A percentile compares a stretch with the other conserved stretches of the same genome.
Conservation (phyloP, 2,113 vertebrate genomes). For the Calypte anna region DNA sequence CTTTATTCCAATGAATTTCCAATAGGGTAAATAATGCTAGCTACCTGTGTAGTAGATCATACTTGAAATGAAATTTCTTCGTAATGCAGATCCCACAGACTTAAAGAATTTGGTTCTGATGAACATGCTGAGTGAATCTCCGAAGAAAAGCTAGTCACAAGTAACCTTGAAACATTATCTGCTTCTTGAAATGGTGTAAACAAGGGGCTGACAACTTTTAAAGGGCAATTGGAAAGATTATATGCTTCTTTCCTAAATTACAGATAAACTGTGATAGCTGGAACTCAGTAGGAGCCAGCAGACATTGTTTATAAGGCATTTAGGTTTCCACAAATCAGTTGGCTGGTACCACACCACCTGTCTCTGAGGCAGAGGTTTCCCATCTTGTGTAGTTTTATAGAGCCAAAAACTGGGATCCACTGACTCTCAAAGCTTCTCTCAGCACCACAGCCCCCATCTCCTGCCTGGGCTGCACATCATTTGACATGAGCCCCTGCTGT, state of each 20-base stretch:
- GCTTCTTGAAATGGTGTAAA: not conserved
- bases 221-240: constrained; percentile 42
- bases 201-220: constrained; percentile 23
- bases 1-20: not conserved
- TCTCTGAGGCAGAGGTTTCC: not conserved
- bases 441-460: not conserved
- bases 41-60: not conserved
- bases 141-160: constrained; percentile 12
- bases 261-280: constrained; percentile 12
- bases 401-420: not conserved
- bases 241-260: constrained; percentile 32
- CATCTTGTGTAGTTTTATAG: not conserved
- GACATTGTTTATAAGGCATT: not conserved
- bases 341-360: not conserved
- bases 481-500: not conserved
- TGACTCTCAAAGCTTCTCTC: not conserved
- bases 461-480: not conserved
- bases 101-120: not conserved
- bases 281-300: constrained; percentile 21
- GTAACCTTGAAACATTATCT: constrained; percentile 36
- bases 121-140: not conserved
- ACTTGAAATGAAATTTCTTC: not conserved
- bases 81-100: not conserved
- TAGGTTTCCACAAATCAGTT: not conserved
- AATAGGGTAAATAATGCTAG: not conserved